phyloP scores from a whole-genome alignment of 2,113 vertebrate species.

The Clarias macrocephalus region DNA sequence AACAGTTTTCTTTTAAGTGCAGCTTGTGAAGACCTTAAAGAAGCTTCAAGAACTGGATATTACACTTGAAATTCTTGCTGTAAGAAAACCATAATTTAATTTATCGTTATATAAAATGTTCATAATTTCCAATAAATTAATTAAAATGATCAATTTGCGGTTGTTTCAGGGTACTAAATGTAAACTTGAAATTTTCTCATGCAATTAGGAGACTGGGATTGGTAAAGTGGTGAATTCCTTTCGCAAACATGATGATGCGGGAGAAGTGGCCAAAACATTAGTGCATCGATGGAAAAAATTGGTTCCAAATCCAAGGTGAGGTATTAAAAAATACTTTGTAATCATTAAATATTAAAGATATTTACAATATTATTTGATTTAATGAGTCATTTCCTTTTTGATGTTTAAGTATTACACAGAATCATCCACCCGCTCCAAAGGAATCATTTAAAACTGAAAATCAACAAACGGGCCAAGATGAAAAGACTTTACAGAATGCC shows the following conservation, averaged over 20 bases:
- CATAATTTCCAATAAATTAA: not conserved
- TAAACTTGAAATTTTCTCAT: not conserved
- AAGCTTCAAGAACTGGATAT: slow-evolving; percentile 79
- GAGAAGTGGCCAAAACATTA: slow-evolving; percentile 75
- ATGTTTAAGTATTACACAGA: slow-evolving; percentile 20
- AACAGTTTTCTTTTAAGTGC: slow-evolving; percentile 49
- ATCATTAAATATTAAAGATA: not conserved
- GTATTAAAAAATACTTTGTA: not conserved
- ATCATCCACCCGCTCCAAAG: not conserved
- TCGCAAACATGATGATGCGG: slow-evolving; percentile 74
- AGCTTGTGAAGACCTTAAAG: slow-evolving; percentile 80
- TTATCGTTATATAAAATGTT: too few species aligned
- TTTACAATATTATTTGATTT: not conserved
- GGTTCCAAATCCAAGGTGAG: slow-evolving; percentile 70
- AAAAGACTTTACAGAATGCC: slow-evolving; percentile 43
- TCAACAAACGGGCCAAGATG: slow-evolving; percentile 41
- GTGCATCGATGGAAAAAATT: slow-evolving; percentile 78
- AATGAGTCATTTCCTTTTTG: not conserved
- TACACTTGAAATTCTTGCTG: slow-evolving; percentile 79
- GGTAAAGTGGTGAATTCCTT: slow-evolving; percentile 79
- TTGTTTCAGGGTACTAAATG: not conserved
- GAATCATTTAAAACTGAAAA: slow-evolving; percentile 32
- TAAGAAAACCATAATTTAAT: slow-evolving; percentile 64
- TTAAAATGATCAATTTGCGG: too few species aligned
- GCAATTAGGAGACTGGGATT: slow-evolving; percentile 79